phyloP scores from a whole-genome alignment of 2,797 vertebrate genomes.

The Loriculus beryllinus region DNA sequence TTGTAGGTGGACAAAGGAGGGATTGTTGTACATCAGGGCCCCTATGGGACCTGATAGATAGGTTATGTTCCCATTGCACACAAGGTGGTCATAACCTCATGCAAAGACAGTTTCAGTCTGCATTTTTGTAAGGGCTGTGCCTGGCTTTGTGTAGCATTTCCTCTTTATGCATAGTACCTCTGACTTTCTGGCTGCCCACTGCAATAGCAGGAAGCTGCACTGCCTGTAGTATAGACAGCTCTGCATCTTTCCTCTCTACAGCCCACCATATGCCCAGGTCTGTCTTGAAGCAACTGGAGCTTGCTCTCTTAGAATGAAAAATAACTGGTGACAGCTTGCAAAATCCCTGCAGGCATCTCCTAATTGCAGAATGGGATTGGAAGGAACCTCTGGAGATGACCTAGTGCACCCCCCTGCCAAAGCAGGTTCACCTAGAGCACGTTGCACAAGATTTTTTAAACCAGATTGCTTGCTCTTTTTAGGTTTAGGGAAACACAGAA shows the following conservation, averaged over 20 bases:
- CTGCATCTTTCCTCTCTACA: not conserved
- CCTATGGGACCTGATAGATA: not conserved
- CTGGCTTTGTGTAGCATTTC: not conserved
- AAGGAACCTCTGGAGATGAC: not conserved
- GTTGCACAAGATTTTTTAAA: not conserved
- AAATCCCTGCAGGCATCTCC: not conserved
- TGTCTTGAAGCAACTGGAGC: not conserved
- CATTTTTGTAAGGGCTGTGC: accelerated
- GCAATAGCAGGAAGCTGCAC: not conserved
- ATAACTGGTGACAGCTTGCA: not conserved
- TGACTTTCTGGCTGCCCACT: not conserved
- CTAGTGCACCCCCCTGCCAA: not conserved
- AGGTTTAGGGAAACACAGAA: not conserved
- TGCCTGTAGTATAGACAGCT: not conserved
- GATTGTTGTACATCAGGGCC: not conserved
- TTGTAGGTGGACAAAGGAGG: not conserved
- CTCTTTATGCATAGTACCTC: accelerated
- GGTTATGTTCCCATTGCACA: accelerated
- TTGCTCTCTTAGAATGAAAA: not conserved
- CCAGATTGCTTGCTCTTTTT: not conserved
- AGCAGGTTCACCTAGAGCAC: not conserved
- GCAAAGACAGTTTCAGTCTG: not conserved
- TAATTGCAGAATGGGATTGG: not conserved
- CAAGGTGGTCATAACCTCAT: not conserved
- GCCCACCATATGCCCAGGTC: not conserved